Evolutionary conservation across 2,797 vertebrate genomes (phyloP), one percentile per base, ranked within the genome.

Genomic region (Apogon hyalosoma): DNA sequence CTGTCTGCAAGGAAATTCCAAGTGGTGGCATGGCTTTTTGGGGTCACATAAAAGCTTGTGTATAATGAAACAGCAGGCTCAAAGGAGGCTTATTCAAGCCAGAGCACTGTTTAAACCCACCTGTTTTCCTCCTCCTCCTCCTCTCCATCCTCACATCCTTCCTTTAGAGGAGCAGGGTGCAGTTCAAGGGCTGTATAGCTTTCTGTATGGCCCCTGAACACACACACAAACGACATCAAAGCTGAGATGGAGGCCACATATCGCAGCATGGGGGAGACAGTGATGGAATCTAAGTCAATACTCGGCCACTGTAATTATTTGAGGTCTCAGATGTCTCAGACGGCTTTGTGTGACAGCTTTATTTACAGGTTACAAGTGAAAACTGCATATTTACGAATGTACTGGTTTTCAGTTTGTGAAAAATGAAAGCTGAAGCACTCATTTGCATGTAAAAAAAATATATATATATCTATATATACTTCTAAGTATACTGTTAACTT

Each of bases 51-150:
- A 82, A 68, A 65, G 66, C 21, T 19, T 59, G 56, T 57, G 49
- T 80, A 82, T 57, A 89, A 80, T 42, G 7, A 69, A 33, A 63
- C 41, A 39, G 19, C 38, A 38, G 69, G 42, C 72, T 78, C 53
- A 85, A 79, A 75, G 61, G 59, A 73, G 54, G 24, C 68, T 73
- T 62, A 78, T 82, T 86, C 46, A 79, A 54, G 24, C 51, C 60
- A 48, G 60, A 83, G 59, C 11, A 54, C 54, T 60, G 72, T 86
- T 81, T 79, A 69, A 62, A 73, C 53, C 69, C 81, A 86, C 85
- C 86, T 87, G 83, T 82, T 81, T 64, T 59, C 74, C 76, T 80
- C 61, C 52, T 46, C 55, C 46, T 59, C 74, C 76, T 80, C 61
- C 52, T 46, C 60, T 69, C 45, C 46, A 47, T 82, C 77, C 82